These are phyloP conservation scores for Hirtodrosophila confusa DNA, from an alignment of 2,888 invertebrate species.

Conservation along the genomic window DNA sequence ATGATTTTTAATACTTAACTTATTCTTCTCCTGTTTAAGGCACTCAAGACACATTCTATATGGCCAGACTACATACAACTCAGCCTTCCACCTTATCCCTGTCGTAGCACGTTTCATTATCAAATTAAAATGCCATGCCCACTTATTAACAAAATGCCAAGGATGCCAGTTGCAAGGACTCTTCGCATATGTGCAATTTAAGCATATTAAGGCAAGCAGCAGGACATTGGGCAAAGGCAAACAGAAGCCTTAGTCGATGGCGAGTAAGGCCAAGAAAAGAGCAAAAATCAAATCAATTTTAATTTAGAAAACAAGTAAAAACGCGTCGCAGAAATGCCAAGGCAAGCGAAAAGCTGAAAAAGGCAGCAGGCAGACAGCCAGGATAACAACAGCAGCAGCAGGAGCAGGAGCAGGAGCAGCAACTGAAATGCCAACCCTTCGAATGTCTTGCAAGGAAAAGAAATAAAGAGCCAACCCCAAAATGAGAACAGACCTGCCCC, in stretches of 20 bases:
- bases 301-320: slow-evolving; percentile 76
- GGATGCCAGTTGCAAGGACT: slow-evolving; percentile 38
- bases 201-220: slow-evolving; percentile 50
- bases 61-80: background rate
- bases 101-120: slow-evolving; percentile 32
- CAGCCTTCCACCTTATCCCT: background rate
- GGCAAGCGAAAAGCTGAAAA: slow-evolving; percentile 53
- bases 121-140: slow-evolving; percentile 54
- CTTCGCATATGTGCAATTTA: slow-evolving; percentile 58
- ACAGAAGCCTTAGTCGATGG: slow-evolving; percentile 6
- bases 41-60: too few species aligned
- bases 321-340: slow-evolving; percentile 62
- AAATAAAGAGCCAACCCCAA: slow-evolving; percentile 56
- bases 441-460: slow-evolving; percentile 12
- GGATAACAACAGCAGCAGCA: slow-evolving; percentile 30
- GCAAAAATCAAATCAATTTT: slow-evolving; percentile 80
- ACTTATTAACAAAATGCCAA: slow-evolving; percentile 67
- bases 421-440: slow-evolving; percentile 55
- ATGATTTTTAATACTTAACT: too few species aligned
- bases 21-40: too few species aligned
- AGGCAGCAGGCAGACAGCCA: slow-evolving; percentile 27
- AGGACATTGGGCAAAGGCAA: slow-evolving; percentile 30
- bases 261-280: slow-evolving; percentile 46
- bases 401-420: slow-evolving; percentile 1
- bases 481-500: slow-evolving; percentile 28